These are phyloP conservation scores for Anthrax anthrax DNA, from an alignment of 2,888 invertebrate species.

Conservation along the genomic window DNA sequence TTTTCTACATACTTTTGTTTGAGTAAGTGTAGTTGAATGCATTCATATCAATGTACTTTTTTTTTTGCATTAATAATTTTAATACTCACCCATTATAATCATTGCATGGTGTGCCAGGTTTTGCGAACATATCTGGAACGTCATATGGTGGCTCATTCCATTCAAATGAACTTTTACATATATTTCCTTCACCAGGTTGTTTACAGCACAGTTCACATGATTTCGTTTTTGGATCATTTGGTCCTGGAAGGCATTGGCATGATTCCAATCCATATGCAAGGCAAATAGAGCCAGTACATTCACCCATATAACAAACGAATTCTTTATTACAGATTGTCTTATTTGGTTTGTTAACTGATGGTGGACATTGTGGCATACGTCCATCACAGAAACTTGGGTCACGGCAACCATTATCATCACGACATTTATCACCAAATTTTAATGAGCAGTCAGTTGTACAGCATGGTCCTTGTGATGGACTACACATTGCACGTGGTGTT, in stretches of 20 bases:
- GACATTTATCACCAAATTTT: constrained; percentile 75
- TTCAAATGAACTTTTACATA: constrained; percentile 76
- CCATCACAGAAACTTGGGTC: constrained; percentile 89
- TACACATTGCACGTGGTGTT: constrained; percentile 44
- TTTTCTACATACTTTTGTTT: too few species aligned
- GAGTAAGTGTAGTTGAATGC: too few species aligned
- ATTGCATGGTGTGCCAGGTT: constrained; percentile 88
- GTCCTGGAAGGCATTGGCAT: constrained; percentile 77
- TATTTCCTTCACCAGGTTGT: constrained; percentile 62
- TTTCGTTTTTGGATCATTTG: constrained; percentile 65
- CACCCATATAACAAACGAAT: constrained; percentile 91
- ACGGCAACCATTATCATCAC: constrained; percentile 86
- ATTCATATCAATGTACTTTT: too few species aligned
- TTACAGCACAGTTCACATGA: constrained; percentile 91
- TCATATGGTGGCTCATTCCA: constrained; percentile 83
- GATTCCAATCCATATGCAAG: constrained; percentile 90
- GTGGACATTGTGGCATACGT: constrained; percentile 76
- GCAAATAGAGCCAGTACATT: constrained; percentile 97
- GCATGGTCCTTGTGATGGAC: constrained; percentile 70
- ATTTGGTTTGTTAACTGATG: constrained; percentile 82
- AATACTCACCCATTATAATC: constrained; percentile 64
- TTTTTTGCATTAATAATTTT: background rate
- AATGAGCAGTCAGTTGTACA: constrained; percentile 78
- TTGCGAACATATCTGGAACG: constrained; percentile 85
- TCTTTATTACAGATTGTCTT: constrained; percentile 93